Evolutionary conservation across 2,113 vertebrate genomes (phyloP).

Genomic region (Oryzias javanicus): DNA sequence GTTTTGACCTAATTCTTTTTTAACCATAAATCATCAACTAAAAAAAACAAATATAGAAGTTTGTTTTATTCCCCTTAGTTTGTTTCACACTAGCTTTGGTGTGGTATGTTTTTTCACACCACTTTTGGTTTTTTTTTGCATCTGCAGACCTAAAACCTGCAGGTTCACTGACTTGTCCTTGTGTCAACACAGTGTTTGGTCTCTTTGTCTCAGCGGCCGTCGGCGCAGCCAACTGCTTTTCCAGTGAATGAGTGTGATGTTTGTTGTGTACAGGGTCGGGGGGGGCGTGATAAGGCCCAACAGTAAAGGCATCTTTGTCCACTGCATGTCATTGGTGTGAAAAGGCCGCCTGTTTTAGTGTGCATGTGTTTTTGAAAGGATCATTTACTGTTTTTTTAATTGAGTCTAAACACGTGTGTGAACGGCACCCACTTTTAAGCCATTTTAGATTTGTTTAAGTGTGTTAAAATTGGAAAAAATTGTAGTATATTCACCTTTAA

Average conservation of each 20-base stretch:
- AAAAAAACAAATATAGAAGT: no score
- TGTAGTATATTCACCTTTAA: no score
- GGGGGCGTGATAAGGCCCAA: slow-evolving; percentile 13
- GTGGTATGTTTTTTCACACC: neutral
- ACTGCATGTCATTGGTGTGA: slow-evolving; percentile 49
- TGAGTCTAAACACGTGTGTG: slow-evolving; percentile 19
- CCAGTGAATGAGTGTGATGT: slow-evolving; percentile 60
- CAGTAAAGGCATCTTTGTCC: slow-evolving; percentile 69
- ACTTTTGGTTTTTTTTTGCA: neutral
- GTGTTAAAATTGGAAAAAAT: no score
- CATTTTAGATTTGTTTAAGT: no score
- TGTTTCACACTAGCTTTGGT: no score
- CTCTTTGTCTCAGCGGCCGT: slow-evolving; percentile 52
- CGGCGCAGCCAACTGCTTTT: slow-evolving; percentile 51
- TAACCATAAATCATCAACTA: no score
- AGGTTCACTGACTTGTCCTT: slow-evolving; percentile 6
- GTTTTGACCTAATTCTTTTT: no score
- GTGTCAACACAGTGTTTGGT: slow-evolving; percentile 50
- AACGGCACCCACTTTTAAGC: neutral
- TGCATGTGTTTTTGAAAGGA: slow-evolving; percentile 38
- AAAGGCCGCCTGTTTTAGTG: slow-evolving; percentile 53
- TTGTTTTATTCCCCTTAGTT: no score
- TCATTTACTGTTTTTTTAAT: slow-evolving; percentile 57
- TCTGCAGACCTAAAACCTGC: neutral
- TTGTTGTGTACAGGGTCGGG: slow-evolving; percentile 50